These are phyloP conservation scores for Eledona agricola DNA, from an alignment of 2,888 invertebrate genomes.

Conservation along the genomic window DNA sequence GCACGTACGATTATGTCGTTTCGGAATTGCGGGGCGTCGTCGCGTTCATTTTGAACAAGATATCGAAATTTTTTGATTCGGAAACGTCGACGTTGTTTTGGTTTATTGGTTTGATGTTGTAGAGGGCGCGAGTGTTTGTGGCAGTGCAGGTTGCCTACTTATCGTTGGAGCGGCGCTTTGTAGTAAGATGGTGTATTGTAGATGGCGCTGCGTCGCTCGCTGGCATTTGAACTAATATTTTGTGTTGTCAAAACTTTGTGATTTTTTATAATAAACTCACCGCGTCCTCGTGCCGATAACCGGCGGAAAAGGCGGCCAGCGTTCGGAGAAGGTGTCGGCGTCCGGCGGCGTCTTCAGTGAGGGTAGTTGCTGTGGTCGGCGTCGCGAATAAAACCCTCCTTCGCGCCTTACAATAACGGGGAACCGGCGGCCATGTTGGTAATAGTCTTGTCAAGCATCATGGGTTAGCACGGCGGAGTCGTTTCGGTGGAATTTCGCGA, in stretches of 20 bases:
- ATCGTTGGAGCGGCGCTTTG: conserved; percentile 2
- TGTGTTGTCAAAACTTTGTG: conserved; percentile 61
- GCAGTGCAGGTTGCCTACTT: neutral
- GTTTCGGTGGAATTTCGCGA: conserved; percentile 48
- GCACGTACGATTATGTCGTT: conserved; percentile 11
- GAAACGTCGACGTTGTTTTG: conserved; percentile 23
- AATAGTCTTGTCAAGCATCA: conserved; percentile 62
- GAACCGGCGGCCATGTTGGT: conserved; percentile 65
- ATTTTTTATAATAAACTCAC: conserved; percentile 53
- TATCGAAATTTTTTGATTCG: conserved; percentile 7
- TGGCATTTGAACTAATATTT: conserved; percentile 60
- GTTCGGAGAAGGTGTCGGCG: conserved; percentile 7
- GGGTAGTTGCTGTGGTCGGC: conserved; percentile 8
- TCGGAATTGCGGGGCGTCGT: neutral
- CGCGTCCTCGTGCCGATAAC: conserved; percentile 9
- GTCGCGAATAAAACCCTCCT: conserved; percentile 37
- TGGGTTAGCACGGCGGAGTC: conserved; percentile 60
- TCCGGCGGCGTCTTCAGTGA: conserved; percentile 6
- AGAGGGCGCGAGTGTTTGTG: conserved; percentile 11
- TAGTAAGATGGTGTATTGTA: conserved; percentile 29
- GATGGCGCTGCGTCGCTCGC: conserved; percentile 51
- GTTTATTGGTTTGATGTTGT: too few relatives aligned
- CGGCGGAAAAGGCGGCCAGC: conserved; percentile 9
- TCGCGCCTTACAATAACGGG: conserved; percentile 61
- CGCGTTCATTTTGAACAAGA: conserved; percentile 8